Conservation (phyloP, 2,888 invertebrate genomes). For the Bimastos eiseni region DNA sequence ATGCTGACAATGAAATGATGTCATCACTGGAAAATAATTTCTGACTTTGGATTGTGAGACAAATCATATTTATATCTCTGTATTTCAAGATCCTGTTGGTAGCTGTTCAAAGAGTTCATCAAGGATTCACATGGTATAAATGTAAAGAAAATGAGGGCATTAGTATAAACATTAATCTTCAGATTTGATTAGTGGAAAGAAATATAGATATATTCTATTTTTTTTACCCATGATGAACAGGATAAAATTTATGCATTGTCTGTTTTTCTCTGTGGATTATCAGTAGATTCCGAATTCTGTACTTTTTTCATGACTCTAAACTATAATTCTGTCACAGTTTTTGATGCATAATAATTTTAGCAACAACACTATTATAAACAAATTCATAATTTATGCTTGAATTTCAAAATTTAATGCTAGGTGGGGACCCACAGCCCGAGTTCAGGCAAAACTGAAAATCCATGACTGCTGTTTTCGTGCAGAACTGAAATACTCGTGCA, state of each 20-base stretch:
- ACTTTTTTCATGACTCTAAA: background rate
- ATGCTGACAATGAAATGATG: background rate
- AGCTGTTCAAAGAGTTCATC: too few species aligned
- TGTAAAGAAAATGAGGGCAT: background rate
- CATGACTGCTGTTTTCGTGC: background rate
- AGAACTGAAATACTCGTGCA: background rate
- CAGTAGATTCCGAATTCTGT: background rate
- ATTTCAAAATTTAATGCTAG: background rate
- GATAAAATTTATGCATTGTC: too few species aligned
- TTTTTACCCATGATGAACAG: too few species aligned
- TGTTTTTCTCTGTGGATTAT: too few species aligned
- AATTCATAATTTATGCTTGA: background rate
- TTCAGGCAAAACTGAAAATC: background rate
- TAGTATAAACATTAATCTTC: background rate
- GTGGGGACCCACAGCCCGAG: background rate
- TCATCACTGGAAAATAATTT: background rate
- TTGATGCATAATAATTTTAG: too few species aligned
- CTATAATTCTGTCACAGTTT: too few species aligned
- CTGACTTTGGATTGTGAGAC: background rate
- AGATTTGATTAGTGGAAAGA: too few species aligned
- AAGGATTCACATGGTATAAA: background rate
- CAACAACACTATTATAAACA: too few species aligned
- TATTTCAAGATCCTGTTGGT: too few species aligned
- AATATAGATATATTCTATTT: too few species aligned
- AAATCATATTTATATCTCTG: too few species aligned